Conservation (phyloP, 2,888 invertebrate species). For the Scaptomyza reducta region DNA sequence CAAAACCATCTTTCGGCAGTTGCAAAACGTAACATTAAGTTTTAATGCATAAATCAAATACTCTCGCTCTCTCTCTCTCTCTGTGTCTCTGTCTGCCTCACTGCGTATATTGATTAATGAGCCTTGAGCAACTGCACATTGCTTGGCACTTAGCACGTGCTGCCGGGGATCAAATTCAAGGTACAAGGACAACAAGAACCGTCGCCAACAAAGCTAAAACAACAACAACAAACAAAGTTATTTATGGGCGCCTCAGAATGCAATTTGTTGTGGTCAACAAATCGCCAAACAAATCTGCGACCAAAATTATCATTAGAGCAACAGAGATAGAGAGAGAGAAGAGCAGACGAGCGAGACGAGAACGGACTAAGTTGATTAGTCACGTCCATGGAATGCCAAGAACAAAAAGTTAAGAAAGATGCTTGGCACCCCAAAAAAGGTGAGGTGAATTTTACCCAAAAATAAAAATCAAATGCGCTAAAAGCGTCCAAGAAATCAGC, state of each 20-base stretch:
- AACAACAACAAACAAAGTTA: slow-evolving; percentile 54
- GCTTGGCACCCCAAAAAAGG: slow-evolving; percentile 53
- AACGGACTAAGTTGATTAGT: slow-evolving; percentile 65
- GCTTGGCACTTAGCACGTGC: slow-evolving; percentile 78
- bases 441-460: slow-evolving; percentile 49
- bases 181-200: slow-evolving; percentile 60
- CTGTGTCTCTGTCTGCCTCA: not conserved
- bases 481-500: slow-evolving; percentile 71
- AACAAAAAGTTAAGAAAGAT: slow-evolving; percentile 23
- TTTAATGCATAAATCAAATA: slow-evolving; percentile 70
- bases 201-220: not conserved
- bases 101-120: slow-evolving; percentile 66
- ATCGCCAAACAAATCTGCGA: slow-evolving; percentile 71
- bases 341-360: slow-evolving; percentile 14
- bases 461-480: slow-evolving; percentile 52
- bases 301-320: slow-evolving; percentile 66
- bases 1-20: slow-evolving; percentile 27
- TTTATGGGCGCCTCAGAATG: slow-evolving; percentile 70
- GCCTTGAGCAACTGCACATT: slow-evolving; percentile 52
- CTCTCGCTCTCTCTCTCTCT: not conserved
- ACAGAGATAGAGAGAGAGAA: slow-evolving; percentile 14
- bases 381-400: slow-evolving; percentile 71
- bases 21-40: slow-evolving; percentile 60
- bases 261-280: slow-evolving; percentile 80
- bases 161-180: slow-evolving; percentile 40